These are phyloP conservation scores for Brachionus sp. DNA, from an alignment of 1,140 invertebrate species.

Conservation along the genomic window DNA sequence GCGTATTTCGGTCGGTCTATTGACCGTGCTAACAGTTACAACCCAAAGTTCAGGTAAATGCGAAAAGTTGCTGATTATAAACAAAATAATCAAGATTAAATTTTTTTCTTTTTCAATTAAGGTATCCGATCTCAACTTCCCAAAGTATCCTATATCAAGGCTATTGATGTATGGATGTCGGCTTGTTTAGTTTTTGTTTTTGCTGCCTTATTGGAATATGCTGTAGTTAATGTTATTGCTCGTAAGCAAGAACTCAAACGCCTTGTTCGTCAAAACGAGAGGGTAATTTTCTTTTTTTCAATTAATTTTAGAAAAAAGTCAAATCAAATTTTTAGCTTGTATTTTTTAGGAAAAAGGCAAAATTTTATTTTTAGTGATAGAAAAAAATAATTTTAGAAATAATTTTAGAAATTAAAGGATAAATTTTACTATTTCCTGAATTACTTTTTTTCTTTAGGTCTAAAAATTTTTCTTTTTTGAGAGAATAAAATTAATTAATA, in stretches of 20 bases:
- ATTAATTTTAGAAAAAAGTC: not conserved
- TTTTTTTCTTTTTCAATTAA: constrained; percentile 23
- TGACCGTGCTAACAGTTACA: constrained; percentile 59
- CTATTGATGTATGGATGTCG: constrained; percentile 64
- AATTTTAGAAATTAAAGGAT: too few species aligned
- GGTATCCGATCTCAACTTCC: constrained; percentile 49
- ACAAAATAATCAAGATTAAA: not conserved
- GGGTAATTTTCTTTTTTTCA: constrained; percentile 17
- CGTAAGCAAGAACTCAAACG: constrained; percentile 38
- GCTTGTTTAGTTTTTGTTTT: constrained; percentile 62
- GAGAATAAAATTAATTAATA: too few species aligned
- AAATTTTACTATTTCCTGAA: too few species aligned
- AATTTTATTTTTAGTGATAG: too few species aligned
- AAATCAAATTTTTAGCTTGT: not conserved
- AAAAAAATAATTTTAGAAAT: too few species aligned
- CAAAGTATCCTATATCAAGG: constrained; percentile 63
- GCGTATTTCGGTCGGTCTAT: constrained; percentile 60
- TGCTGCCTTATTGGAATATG: constrained; percentile 59
- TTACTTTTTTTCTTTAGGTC: too few species aligned
- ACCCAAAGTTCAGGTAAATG: constrained; percentile 53
- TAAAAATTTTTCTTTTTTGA: too few species aligned
- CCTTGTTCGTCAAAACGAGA: constrained; percentile 10
- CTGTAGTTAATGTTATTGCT: constrained; percentile 55
- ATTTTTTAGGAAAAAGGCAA: too few species aligned
- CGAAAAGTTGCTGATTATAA: constrained; percentile 31